phyloP scores from a whole-genome alignment of 2,797 vertebrate genomes.

The Phrynocephalus guinanensis region DNA sequence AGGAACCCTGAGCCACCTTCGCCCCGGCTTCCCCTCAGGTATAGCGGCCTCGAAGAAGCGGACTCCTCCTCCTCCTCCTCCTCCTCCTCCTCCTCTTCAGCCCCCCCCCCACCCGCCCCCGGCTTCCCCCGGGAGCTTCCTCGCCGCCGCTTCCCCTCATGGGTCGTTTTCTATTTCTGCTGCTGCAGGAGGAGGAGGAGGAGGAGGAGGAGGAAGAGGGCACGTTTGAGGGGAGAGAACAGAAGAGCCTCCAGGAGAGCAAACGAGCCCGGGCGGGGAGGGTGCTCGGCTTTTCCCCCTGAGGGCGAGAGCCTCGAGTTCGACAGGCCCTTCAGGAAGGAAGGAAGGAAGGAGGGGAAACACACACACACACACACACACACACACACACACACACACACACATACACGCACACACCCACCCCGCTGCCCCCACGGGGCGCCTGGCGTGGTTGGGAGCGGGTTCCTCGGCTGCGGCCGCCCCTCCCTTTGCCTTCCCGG shows the following conservation, averaged over 20 bases:
- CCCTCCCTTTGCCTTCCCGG: background rate
- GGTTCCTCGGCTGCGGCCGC: too few species aligned
- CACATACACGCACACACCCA: too few species aligned
- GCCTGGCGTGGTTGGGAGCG: rapidly evolving
- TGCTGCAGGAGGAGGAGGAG: background rate
- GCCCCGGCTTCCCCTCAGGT: background rate
- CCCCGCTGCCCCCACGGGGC: rapidly evolving
- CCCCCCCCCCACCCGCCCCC: too few species aligned
- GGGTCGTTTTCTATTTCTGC: background rate
- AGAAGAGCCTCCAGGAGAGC: too few species aligned
- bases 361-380: too few species aligned
- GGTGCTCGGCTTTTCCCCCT: background rate
- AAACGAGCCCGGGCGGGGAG: background rate
- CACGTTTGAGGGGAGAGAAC: too few species aligned
- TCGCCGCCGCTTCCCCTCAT: background rate
- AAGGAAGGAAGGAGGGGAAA: background rate
- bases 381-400: too few species aligned
- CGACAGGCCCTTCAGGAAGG: background rate
- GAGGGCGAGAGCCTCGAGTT: background rate
- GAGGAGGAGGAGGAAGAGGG: background rate
- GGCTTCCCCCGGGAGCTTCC: background rate
- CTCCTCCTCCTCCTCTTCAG: too few species aligned
- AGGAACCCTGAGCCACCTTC: rapidly evolving
- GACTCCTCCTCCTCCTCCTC: too few species aligned
- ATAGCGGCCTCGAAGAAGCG: background rate